A percentile compares a stretch with the other conserved stretches of the same genome.
These are phyloP conservation scores for Myotis lucifugus DNA, from an alignment of 2,113 vertebrate genomes.

Conservation along the genomic window DNA sequence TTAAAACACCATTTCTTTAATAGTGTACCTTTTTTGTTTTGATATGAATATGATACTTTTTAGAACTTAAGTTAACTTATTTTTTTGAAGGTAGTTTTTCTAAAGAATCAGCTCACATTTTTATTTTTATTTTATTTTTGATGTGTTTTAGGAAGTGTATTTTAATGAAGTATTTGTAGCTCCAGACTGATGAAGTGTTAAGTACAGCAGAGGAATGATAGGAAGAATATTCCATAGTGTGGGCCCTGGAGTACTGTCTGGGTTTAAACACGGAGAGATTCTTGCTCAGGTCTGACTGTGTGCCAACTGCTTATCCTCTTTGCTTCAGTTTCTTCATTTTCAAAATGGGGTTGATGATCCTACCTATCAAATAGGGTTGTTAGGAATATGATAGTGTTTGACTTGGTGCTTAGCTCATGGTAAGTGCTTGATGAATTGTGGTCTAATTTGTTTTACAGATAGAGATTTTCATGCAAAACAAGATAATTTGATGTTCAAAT, in stretches of 20 bases:
- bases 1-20: slow-evolving; percentile 74
- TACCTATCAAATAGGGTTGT: background rate
- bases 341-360: background rate
- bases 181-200: background rate
- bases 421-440: background rate
- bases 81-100: background rate
- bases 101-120: background rate
- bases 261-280: background rate
- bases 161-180: background rate
- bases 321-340: slow-evolving; percentile 38
- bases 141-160: slow-evolving; percentile 1
- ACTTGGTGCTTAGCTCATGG: background rate
- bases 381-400: background rate
- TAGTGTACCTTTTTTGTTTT: slow-evolving; percentile 77
- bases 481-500: background rate
- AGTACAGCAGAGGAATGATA: background rate
- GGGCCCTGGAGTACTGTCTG: background rate
- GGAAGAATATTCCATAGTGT: background rate
- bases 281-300: background rate
- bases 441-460: slow-evolving; percentile 23
- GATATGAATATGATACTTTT: slow-evolving; percentile 82
- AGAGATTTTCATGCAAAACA: slow-evolving; percentile 14
- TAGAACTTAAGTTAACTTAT: slow-evolving; percentile 66
- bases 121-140: background rate
- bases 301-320: background rate